Percentiles rank a stretch among this genome's conserved stretches.
These are phyloP conservation scores for Calephelis nemesis DNA, from an alignment of 1,140 invertebrate genomes.

Conservation along the genomic window DNA sequence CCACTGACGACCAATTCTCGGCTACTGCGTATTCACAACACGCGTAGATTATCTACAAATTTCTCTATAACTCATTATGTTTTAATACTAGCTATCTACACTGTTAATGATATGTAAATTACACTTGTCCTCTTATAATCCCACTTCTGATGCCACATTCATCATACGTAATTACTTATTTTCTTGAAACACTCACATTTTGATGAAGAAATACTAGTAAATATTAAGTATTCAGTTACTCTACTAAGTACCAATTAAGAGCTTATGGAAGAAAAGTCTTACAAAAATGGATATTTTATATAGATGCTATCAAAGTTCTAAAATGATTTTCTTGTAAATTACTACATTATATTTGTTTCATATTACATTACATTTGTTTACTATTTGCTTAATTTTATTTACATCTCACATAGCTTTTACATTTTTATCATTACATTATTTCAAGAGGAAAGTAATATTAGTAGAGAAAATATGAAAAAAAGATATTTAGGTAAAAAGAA, in stretches of 20 bases:
- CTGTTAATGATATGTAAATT: neutral
- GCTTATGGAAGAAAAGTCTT: too few species aligned
- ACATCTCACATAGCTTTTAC: too few species aligned
- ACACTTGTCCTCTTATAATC: neutral
- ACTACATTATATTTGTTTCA: too few species aligned
- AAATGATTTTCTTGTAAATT: too few species aligned
- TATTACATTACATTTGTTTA: too few species aligned
- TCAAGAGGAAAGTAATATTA: too few species aligned
- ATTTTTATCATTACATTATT: too few species aligned
- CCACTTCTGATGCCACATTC: neutral
- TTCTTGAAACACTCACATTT: neutral
- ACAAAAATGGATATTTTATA: too few species aligned
- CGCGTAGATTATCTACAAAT: neutral
- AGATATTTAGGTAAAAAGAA: too few species aligned
- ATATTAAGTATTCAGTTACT: neutral
- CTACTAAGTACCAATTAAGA: neutral
- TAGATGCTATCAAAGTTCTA: too few species aligned
- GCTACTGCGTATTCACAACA: slow-evolving; percentile 2
- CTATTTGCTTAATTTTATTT: too few species aligned
- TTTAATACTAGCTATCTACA: neutral
- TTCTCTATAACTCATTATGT: neutral
- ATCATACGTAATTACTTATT: neutral
- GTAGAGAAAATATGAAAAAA: neutral
- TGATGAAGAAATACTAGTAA: neutral
- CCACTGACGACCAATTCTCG: neutral